Conservation (phyloP, 2,113 vertebrate species). For the Ceyx melanurus region DNA sequence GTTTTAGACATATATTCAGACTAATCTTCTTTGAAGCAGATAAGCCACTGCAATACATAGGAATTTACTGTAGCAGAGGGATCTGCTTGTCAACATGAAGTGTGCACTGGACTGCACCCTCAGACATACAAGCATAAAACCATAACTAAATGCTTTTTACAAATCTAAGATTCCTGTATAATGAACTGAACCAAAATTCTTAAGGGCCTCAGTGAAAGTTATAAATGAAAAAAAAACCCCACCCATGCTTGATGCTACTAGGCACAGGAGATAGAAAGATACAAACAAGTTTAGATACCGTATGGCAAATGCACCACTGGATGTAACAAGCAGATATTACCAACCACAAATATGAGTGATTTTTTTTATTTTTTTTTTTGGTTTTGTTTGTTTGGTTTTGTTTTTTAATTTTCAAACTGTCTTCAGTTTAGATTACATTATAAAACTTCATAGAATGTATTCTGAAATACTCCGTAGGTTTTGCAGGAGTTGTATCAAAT, state of each 20-base stretch:
- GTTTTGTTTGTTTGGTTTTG: not conserved
- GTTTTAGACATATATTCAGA: not conserved
- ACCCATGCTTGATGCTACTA: not conserved
- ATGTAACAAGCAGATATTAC: not conserved
- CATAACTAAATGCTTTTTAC: not conserved
- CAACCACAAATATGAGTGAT: not conserved
- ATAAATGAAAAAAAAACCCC: not conserved
- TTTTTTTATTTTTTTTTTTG: not conserved
- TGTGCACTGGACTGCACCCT: not conserved
- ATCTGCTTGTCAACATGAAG: not conserved
- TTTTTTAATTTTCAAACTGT: not conserved
- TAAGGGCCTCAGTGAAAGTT: not conserved
- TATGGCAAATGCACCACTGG: not conserved
- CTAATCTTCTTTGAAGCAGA: not conserved
- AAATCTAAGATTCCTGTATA: not conserved
- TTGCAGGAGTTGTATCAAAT: not conserved
- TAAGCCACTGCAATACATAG: not conserved
- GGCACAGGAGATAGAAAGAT: not conserved
- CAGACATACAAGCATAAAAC: not conserved
- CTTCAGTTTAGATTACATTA: not conserved
- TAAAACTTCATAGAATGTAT: not conserved
- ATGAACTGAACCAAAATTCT: not conserved
- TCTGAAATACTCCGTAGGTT: not conserved
- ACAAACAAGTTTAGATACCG: not conserved
- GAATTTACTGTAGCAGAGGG: not conserved